Evolutionary conservation across 1,140 invertebrate genomes (phyloP).

Genomic region (Globodera ellingtonae): DNA sequence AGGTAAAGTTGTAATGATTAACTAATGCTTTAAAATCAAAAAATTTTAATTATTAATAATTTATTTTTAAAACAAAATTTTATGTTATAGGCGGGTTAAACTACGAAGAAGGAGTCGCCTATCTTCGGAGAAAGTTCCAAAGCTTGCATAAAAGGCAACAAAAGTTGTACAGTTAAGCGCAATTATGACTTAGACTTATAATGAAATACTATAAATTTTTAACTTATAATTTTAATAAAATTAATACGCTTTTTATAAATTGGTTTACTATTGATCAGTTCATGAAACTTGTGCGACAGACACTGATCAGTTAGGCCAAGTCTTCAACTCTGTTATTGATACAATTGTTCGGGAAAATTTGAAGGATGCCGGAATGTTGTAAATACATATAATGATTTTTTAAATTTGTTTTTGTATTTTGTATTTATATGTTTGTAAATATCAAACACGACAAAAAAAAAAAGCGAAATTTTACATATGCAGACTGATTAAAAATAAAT

Average conservation of each 20-base stretch:
- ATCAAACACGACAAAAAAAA: too few relatives aligned
- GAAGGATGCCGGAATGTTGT: constrained; percentile 52
- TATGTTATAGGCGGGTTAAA: constrained; percentile 44
- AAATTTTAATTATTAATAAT: constrained; percentile 2
- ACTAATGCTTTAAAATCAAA: not conserved
- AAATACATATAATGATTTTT: constrained; percentile 1
- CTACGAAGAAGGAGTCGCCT: constrained; percentile 50
- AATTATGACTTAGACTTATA: too few relatives aligned
- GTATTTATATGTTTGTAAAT: too few relatives aligned
- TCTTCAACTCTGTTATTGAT: constrained; percentile 40
- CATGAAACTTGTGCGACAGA: constrained; percentile 31
- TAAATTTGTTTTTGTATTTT: not conserved
- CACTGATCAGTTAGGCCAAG: constrained; percentile 31
- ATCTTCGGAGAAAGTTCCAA: constrained; percentile 45
- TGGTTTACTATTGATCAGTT: not conserved
- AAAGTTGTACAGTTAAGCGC: constrained; percentile 33
- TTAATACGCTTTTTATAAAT: not conserved
- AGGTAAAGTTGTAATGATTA: constrained; percentile 15
- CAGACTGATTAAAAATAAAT: too few relatives aligned
- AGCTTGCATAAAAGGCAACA: constrained; percentile 50
- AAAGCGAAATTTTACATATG: too few relatives aligned
- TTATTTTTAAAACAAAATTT: too few relatives aligned
- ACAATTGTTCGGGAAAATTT: constrained; percentile 51
- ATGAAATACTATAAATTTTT: too few relatives aligned
- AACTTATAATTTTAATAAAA: too few relatives aligned